phyloP scores from a whole-genome alignment of 2,888 invertebrate genomes.

The Crematogaster levior region DNA sequence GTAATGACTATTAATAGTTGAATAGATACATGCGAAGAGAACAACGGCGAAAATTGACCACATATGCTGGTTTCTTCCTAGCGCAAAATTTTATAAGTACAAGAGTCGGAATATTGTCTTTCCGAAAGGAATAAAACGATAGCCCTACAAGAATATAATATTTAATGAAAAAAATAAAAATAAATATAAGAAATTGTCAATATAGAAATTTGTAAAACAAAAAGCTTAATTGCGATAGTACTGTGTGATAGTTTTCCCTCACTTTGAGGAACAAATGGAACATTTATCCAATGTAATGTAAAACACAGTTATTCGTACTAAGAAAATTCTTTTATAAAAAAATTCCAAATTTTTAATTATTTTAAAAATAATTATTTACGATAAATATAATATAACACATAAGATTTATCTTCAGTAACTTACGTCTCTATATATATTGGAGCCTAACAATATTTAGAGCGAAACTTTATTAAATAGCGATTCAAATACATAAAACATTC shows the following conservation, averaged over 20 bases:
- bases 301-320: neutral
- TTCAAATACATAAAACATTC: neutral
- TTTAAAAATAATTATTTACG: neutral
- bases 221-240: neutral
- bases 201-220: neutral
- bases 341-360: neutral
- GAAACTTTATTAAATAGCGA: neutral
- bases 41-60: conserved; percentile 2
- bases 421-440: neutral
- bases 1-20: conserved; percentile 50
- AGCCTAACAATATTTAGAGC: neutral
- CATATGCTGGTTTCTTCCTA: neutral
- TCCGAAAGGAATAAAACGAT: neutral
- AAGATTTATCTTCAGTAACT: neutral
- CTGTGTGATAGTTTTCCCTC: neutral
- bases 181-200: neutral
- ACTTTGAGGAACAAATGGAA: neutral
- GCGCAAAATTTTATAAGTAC: neutral
- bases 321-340: neutral
- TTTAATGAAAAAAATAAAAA: neutral
- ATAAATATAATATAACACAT: neutral
- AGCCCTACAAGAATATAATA: neutral
- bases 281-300: neutral
- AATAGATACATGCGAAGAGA: conserved; percentile 25
- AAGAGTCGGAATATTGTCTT: neutral